Evolutionary conservation across 2,797 vertebrate genomes (phyloP).

Genomic region (Tangara arthus): DNA sequence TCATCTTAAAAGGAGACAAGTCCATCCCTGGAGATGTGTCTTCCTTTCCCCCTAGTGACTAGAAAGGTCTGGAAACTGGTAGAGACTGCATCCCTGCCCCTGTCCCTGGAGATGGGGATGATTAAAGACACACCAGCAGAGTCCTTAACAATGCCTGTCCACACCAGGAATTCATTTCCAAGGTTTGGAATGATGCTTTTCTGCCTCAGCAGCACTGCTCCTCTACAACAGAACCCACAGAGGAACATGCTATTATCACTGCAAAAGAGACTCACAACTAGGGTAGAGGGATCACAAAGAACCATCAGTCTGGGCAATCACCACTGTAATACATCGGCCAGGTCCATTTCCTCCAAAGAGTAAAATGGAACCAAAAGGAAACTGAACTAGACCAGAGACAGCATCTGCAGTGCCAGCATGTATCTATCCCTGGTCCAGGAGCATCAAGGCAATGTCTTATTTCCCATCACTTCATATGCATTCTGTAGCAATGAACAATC

Average conservation of each 20-base stretch:
- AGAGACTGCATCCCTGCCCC: background rate
- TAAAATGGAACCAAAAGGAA: background rate
- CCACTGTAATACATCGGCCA: background rate
- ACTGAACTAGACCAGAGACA: background rate
- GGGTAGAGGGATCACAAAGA: background rate
- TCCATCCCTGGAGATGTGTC: background rate
- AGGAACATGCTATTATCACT: background rate
- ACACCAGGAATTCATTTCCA: background rate
- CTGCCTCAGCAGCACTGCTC: background rate
- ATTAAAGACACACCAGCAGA: background rate
- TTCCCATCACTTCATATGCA: background rate
- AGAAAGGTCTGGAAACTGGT: background rate
- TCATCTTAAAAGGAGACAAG: background rate
- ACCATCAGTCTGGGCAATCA: background rate
- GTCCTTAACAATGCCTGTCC: background rate
- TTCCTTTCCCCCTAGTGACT: background rate
- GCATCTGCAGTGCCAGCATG: background rate
- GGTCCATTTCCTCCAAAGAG: background rate
- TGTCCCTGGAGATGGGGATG: background rate
- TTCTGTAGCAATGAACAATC: background rate
- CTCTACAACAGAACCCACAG: background rate
- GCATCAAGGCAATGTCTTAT: background rate
- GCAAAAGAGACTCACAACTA: background rate
- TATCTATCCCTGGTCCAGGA: background rate
- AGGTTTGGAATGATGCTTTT: background rate